These are phyloP conservation scores for Chaetogeoica ovagalla DNA, from an alignment of 2,888 invertebrate species.

Conservation along the genomic window DNA sequence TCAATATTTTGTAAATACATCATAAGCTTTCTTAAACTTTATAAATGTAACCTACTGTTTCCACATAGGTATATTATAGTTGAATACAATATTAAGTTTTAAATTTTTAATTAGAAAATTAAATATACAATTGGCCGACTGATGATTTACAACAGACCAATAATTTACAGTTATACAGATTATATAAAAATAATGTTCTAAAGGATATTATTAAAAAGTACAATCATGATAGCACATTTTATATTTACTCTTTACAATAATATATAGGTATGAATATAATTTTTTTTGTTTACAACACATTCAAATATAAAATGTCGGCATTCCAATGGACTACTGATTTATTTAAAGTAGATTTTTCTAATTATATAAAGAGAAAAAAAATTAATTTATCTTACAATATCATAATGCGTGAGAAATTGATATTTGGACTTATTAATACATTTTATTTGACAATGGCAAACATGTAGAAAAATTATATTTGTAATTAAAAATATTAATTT, in stretches of 20 bases:
- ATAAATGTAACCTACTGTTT: not conserved
- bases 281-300: no score
- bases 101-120: not conserved
- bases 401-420: not conserved
- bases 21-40: no score
- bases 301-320: constrained; percentile 8
- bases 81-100: not conserved
- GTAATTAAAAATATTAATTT: no score
- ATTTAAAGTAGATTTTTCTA: no score
- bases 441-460: not conserved
- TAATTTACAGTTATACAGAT: not conserved
- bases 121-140: not conserved
- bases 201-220: not conserved
- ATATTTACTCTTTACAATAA: not conserved
- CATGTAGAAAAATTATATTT: not conserved
- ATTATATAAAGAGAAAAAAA: not conserved
- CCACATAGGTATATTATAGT: not conserved
- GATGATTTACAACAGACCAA: constrained; percentile 13
- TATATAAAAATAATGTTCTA: not conserved
- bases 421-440: not conserved
- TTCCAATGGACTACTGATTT: not conserved
- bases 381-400: not conserved
- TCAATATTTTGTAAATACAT: no score
- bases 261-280: not conserved
- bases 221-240: not conserved